phyloP scores from a whole-genome alignment of 1,140 invertebrate genomes.

The Euura lappo region DNA sequence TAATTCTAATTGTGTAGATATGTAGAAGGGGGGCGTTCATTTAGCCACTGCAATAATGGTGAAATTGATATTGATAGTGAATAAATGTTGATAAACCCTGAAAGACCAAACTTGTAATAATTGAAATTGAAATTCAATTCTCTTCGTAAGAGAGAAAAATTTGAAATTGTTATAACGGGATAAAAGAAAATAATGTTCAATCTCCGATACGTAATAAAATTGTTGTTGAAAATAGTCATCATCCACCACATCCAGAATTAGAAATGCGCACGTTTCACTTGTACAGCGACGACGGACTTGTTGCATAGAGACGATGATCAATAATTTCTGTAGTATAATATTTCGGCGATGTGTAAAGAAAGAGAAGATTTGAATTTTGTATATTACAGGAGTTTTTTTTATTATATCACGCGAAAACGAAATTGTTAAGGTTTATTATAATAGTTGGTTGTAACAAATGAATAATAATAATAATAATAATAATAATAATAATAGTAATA shows the following conservation, averaged over 20 bases:
- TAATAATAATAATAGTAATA: neutral
- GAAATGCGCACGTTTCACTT: too few species aligned
- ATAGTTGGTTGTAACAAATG: neutral
- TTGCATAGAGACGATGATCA: too few species aligned
- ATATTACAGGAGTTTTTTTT: too few species aligned
- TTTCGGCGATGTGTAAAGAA: too few species aligned
- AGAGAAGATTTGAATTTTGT: too few species aligned
- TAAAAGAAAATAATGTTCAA: neutral
- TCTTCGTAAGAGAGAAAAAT: neutral
- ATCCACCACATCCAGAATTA: too few species aligned
- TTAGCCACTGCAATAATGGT: too few species aligned
- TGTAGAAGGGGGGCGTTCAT: too few species aligned
- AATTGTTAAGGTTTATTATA: neutral
- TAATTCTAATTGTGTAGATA: too few species aligned
- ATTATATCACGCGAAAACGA: neutral
- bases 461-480: conserved; percentile 4
- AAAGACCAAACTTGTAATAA: conserved; percentile 6
- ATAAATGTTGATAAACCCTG: neutral
- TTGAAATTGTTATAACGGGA: neutral
- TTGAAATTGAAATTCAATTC: conserved; percentile 11
- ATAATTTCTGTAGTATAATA: too few species aligned
- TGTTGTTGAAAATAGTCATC: neutral
- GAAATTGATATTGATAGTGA: too few species aligned
- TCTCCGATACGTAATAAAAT: neutral
- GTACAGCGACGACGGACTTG: too few species aligned